Percentiles rank a stretch among this genome's conserved stretches.
Evolutionary conservation across 2,797 vertebrate genomes (phyloP).

Genomic region (Microhierax caerulescens): DNA sequence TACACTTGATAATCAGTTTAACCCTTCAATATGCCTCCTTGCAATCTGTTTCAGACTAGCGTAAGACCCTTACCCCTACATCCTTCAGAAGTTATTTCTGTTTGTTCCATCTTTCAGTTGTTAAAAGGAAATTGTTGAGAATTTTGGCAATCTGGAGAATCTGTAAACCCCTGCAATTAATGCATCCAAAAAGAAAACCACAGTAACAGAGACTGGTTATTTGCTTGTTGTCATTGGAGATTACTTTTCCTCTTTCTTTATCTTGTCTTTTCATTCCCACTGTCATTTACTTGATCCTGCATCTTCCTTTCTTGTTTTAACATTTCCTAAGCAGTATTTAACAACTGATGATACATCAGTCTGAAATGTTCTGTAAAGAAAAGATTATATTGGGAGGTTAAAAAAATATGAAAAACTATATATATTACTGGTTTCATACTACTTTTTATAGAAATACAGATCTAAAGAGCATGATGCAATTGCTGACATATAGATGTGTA

Average conservation of each 20-base stretch:
- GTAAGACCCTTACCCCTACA: neutral
- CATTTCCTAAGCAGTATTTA: neutral
- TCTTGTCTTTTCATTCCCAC: neutral
- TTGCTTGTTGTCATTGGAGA: neutral
- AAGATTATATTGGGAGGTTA: neutral
- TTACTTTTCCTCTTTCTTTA: neutral
- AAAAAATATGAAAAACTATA: neutral
- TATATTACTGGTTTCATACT: neutral
- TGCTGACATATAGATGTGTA: neutral
- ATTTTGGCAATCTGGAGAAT: neutral
- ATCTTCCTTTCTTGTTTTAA: neutral
- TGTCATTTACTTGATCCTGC: neutral
- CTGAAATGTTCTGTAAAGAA: neutral
- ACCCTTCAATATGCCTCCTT: neutral
- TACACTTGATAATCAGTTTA: neutral
- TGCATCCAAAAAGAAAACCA: neutral
- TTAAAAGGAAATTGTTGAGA: neutral
- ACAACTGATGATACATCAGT: neutral
- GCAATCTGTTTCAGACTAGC: neutral
- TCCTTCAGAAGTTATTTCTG: neutral
- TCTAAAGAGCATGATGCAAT: neutral
- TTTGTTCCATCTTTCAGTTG: neutral
- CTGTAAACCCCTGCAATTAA: neutral
- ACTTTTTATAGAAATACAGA: neutral
- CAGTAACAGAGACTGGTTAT: neutral